These are phyloP conservation scores for Peromyscus aztecus DNA, from an alignment of 2,797 vertebrate species.

Conservation along the genomic window DNA sequence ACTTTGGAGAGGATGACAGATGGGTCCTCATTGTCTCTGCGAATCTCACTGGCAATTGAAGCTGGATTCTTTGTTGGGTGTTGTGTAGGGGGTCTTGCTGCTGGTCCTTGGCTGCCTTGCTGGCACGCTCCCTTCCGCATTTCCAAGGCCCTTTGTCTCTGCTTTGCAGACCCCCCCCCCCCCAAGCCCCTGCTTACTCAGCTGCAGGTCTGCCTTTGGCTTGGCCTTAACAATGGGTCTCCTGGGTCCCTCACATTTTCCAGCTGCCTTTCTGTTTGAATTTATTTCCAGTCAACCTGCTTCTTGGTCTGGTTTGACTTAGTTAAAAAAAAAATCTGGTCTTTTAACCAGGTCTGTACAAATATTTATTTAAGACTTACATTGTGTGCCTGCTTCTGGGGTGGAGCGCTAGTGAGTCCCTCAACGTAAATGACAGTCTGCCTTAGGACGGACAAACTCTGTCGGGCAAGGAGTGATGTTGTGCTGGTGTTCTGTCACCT, in stretches of 20 bases:
- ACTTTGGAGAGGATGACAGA: slow-evolving; percentile 73
- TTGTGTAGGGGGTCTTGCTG: not conserved
- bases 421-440: slow-evolving; percentile 40
- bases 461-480: not conserved
- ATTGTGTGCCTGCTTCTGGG: slow-evolving; percentile 57
- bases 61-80: slow-evolving; percentile 70
- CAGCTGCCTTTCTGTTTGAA: slow-evolving; percentile 83
- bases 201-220: slow-evolving; percentile 72
- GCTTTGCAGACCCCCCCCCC: not conserved
- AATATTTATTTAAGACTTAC: slow-evolving; percentile 81
- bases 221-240: slow-evolving; percentile 73
- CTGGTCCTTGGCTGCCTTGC: slow-evolving; percentile 38
- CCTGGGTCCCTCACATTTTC: slow-evolving; percentile 60
- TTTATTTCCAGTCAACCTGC: slow-evolving; percentile 69
- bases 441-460: not conserved
- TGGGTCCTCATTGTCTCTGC: slow-evolving; percentile 59
- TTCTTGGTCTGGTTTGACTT: slow-evolving; percentile 66
- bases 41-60: slow-evolving; percentile 60
- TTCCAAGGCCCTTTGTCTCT: slow-evolving; percentile 66
- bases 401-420: not conserved
- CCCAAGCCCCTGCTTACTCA: slow-evolving; percentile 74
- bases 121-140: slow-evolving; percentile 5
- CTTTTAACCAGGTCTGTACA: slow-evolving; percentile 65
- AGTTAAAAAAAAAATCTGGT: slow-evolving; percentile 54
- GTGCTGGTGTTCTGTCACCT: not conserved